Base-by-base conservation (phyloP, 1,140 invertebrate genomes). In the Cydia fagiglandana region DNA sequence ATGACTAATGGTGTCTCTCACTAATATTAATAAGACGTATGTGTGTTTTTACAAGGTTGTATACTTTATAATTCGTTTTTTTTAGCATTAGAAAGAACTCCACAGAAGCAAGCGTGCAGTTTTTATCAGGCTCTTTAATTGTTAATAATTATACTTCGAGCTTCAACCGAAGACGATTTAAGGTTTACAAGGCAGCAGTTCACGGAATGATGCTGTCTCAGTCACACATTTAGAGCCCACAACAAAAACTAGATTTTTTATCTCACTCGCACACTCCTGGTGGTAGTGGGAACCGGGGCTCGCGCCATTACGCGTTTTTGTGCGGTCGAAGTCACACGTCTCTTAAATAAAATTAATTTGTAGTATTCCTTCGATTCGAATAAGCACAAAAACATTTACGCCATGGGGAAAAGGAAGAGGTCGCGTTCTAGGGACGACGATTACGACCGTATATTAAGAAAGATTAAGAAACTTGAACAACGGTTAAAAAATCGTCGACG, bases 81-180 rank as follows among this genome's bases (percentile, higher is more conserved):
- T n/a, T n/a, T n/a, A n/a, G n/a, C n/a, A n/a, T n/a, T n/a, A n/a
- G n/a, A n/a, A n/a, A n/a, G n/a, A n/a, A n/a, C n/a, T n/a, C n/a
- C n/a, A n/a, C n/a, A n/a, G n/a, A n/a, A n/a, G n/a, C n/a, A n/a
- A n/a, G n/a, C n/a, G n/a, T n/a, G n/a, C n/a, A n/a, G n/a, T n/a
- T n/a, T n/a, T n/a, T n/a, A n/a, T n/a, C n/a, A n/a, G n/a, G n/a
- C n/a, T n/a, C n/a, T n/a, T n/a, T n/a, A n/a, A n/a, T n/a, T n/a
- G n/a, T n/a, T n/a, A n/a, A n/a, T n/a, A n/a, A n/a, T 50, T 50
- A 50, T 50, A 50, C 47, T 50, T 50, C 47, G 47, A 50, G 47
- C 47, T 50, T 50, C 47, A 50, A 50, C 47, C 47, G 47, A 50
- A 50, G 47, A 50, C 47, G 47, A 50, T 50, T 50, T 50, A 50